Evolutionary conservation across 2,113 vertebrate species (phyloP), one percentile per base, ranked within the genome.

Genomic region (Scopus umbretta): DNA sequence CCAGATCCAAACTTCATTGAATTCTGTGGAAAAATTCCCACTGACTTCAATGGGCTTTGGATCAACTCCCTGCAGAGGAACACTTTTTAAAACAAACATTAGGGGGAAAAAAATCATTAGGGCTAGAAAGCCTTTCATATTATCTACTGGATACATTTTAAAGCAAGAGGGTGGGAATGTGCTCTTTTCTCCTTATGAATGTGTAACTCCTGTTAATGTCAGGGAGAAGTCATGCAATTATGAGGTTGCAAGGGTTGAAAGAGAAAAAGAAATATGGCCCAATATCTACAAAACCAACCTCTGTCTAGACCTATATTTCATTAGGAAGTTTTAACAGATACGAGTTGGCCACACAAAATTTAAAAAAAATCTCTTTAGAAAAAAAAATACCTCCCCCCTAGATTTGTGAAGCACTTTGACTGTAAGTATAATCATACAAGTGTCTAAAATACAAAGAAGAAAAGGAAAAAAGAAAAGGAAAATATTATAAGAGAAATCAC

Each of bases 1-100:
- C 16, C 84, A 94, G 87, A 91, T 91, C 94, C 96, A 96, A 95
- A 97, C 89, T 88, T 82, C 94, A 96, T 71, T 95, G 91, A 95
- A 95, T 96, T 96, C 97, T 91, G 40, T 74, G 84, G 93, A 73
- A 97, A 97, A 95, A 91, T 94, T 95, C 92, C 95, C 95, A 97
- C 93, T 96, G 95, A 97, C 95, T 96, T 97, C 96, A 97, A 95
- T 91, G 74, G 93, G 94, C 91, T 93, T 95, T 83, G 91, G 91
- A 96, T 96, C 89, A 94, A 45, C 53, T 79, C 84, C 95, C 92
- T 52, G 45, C 74, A 76, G 94, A 80, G 92, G 40, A 94, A 92
- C 91, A 95, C 94, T 95, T 97, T 94, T 96, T 90, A 96, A 97
- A 97, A 96, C 89, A 96, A 97, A 96, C 91, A 96, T 83, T 85